These are phyloP conservation scores for Pocillopora meandrina DNA, from an alignment of 92 coral and sea anemone genomes.

Conservation along the genomic window DNA sequence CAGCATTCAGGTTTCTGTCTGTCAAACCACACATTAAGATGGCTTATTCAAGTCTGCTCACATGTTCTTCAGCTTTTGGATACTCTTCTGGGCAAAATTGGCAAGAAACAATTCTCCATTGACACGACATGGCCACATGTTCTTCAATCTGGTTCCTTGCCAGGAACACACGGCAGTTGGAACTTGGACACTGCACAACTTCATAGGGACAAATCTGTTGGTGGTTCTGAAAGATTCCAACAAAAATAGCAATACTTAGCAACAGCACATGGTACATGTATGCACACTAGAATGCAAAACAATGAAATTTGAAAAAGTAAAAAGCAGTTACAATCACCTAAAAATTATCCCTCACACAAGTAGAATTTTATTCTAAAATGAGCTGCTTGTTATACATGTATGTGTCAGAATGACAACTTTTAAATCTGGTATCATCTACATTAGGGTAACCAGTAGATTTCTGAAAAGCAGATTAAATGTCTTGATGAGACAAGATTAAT, in stretches of 20 bases:
- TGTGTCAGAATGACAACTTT: too few relatives aligned
- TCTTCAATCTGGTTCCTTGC: conserved; percentile 18
- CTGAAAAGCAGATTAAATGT: too few relatives aligned
- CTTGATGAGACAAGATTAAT: too few relatives aligned
- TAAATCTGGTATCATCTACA: too few relatives aligned
- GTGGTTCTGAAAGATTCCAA: conserved; percentile 8
- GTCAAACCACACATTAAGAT: background rate
- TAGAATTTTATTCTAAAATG: too few relatives aligned
- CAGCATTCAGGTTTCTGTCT: too few relatives aligned
- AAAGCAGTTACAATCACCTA: too few relatives aligned
- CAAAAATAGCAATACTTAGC: background rate
- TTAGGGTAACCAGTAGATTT: too few relatives aligned
- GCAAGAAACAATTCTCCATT: conserved; percentile 41
- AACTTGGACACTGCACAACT: conserved; percentile 26
- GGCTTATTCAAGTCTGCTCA: background rate
- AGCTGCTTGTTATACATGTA: too few relatives aligned
- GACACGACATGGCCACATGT: conserved; percentile 23
- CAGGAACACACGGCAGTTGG: background rate
- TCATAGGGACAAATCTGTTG: conserved; percentile 21
- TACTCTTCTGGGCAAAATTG: conserved; percentile 12
- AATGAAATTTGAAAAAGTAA: too few relatives aligned
- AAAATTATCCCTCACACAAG: too few relatives aligned
- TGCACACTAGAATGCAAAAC: too few relatives aligned
- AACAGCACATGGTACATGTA: background rate
- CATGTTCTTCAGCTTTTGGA: conserved; percentile 30